Base-by-base conservation (phyloP, 1,140 invertebrate genomes). In the Cheumatopsyche charites region DNA sequence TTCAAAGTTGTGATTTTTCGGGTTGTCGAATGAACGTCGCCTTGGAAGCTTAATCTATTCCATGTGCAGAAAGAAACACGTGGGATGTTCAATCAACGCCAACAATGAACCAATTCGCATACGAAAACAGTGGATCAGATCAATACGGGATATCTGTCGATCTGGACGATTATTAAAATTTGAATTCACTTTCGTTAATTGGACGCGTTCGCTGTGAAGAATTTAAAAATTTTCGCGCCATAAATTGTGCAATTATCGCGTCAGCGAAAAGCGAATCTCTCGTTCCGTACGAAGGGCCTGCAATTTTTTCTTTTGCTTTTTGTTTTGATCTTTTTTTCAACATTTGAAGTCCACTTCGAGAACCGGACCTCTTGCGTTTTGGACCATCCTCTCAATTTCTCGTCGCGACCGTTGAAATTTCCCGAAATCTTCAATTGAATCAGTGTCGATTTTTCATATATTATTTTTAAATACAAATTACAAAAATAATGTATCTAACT, bases 191-290 rank as follows among this genome's bases (percentile, higher is more conserved):
- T n/a, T n/a, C n/a, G n/a, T n/a, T n/a, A n/a, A n/a, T n/a, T n/a
- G n/a, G n/a, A n/a, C n/a, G n/a, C n/a, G n/a, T n/a, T n/a, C n/a
- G 29, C 29, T 9, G 9, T 9, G 29, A 4, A 3, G 3, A 36
- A 36, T 36, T 36, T 36, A 36, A 36, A 36, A 36, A 36, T 36
- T 36, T 17, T 17, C 19, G 47, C 47, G 47, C 19, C 9, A 9
- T 52, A 52, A 52, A 52, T 52, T 15, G 47, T 19, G 47, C 47
- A 52, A 52, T 52, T 52, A 52, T 52, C 47, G 47, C 47, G 47
- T 52, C 47, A 19, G 13, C 47, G 47, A 52, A 45, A 45, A n/a
- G 43, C 43, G 43, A 45, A 45, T 3, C 43, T n/a, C 43, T 15
- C 43, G 43, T n/a, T 45, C 17, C 43, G 2, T 17, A 17, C 47